phyloP scores from a whole-genome alignment of 1,140 invertebrate genomes.

The Microplitis mediator region DNA sequence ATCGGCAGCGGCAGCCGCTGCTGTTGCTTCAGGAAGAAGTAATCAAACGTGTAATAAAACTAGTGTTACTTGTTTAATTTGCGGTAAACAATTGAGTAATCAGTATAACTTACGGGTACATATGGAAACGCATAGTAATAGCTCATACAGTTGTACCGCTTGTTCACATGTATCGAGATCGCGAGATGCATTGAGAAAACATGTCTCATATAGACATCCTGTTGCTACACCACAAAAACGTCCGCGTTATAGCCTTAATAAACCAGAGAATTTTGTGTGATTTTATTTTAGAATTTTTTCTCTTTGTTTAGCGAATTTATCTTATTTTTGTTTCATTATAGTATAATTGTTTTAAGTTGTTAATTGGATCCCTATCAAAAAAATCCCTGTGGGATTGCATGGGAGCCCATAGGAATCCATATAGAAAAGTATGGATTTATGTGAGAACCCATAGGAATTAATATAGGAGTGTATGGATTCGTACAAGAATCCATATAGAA shows the following conservation, averaged over 20 bases:
- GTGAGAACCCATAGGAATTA: no score
- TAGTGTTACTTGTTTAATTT: slow-evolving; percentile 79
- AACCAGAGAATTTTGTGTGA: slow-evolving; percentile 24
- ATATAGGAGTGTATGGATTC: no score
- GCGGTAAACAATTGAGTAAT: slow-evolving; percentile 85
- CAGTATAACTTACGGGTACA: slow-evolving; percentile 89
- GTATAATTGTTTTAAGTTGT: no score
- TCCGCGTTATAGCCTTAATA: slow-evolving; percentile 46
- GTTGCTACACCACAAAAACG: slow-evolving; percentile 61
- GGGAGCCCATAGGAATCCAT: no score
- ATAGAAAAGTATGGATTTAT: no score
- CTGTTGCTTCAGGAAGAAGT: slow-evolving; percentile 27
- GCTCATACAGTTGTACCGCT: slow-evolving; percentile 79
- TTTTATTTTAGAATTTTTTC: slow-evolving; percentile 16
- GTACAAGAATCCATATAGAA: no score
- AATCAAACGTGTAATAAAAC: slow-evolving; percentile 58
- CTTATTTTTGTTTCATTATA: not conserved
- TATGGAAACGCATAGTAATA: slow-evolving; percentile 86
- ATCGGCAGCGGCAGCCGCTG: no score
- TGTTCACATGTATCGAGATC: slow-evolving; percentile 85
- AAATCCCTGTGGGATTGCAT: no score
- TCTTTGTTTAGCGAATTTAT: not conserved
- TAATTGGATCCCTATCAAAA: no score
- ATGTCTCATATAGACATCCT: slow-evolving; percentile 84
- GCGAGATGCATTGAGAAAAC: slow-evolving; percentile 83